phyloP scores from a whole-genome alignment of 2,888 invertebrate species.

The Hirtodrosophila confusa region DNA sequence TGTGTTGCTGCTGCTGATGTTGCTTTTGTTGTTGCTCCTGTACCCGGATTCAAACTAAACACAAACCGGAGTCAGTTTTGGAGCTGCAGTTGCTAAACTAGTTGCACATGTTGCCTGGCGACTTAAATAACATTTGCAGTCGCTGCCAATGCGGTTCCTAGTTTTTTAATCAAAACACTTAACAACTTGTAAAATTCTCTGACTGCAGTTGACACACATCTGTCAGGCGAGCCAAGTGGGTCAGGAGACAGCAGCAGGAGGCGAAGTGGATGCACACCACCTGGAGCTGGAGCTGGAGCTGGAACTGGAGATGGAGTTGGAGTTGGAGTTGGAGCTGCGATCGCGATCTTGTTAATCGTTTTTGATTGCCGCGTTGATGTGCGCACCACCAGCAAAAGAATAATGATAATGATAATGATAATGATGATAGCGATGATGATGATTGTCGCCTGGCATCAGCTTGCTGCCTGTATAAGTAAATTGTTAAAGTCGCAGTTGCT shows the following conservation, averaged over 20 bases:
- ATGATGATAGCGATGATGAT: slow-evolving; percentile 45
- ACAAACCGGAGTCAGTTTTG: slow-evolving; percentile 62
- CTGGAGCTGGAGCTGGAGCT: slow-evolving; percentile 10
- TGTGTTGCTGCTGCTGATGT: slow-evolving; percentile 46
- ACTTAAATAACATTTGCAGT: slow-evolving; percentile 54
- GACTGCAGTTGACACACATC: slow-evolving; percentile 75
- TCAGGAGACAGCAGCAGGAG: slow-evolving; percentile 52
- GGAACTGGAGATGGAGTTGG: slow-evolving; percentile 11
- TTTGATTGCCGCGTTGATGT: slow-evolving; percentile 75
- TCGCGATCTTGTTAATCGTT: slow-evolving; percentile 74
- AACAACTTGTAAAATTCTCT: slow-evolving; percentile 77
- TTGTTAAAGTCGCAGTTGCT: slow-evolving; percentile 22
- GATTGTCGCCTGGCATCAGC: slow-evolving; percentile 64
- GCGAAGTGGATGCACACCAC: slow-evolving; percentile 7
- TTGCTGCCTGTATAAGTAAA: slow-evolving; percentile 20
- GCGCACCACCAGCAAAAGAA: slow-evolving; percentile 55
- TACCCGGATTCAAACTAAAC: slow-evolving; percentile 63
- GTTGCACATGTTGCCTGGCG: slow-evolving; percentile 68
- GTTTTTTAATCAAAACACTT: slow-evolving; percentile 72
- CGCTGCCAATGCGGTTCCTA: slow-evolving; percentile 47
- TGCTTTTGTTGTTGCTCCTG: slow-evolving; percentile 50
- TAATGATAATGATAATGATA: slow-evolving; percentile 35
- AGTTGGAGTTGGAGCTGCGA: slow-evolving; percentile 21
- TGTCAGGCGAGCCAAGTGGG: slow-evolving; percentile 71
- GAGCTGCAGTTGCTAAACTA: slow-evolving; percentile 66